phyloP scores from a whole-genome alignment of 2,113 vertebrate species.

The Menidia beryllina region DNA sequence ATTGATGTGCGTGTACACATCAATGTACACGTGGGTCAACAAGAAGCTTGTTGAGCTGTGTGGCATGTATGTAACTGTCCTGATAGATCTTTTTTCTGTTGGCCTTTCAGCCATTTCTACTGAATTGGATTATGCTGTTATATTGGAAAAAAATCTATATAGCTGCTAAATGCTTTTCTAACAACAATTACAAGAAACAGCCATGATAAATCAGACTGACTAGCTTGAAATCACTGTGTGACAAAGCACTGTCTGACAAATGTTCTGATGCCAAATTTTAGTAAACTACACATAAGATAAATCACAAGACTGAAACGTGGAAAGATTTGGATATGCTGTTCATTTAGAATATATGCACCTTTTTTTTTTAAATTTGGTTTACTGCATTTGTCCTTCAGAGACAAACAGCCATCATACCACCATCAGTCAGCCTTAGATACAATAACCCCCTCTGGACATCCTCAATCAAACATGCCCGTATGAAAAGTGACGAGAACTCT shows the following conservation, averaged over 20 bases:
- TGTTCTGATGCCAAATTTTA: slow-evolving; percentile 33
- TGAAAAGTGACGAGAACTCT: slow-evolving; percentile 47
- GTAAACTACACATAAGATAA: neutral
- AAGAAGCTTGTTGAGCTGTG: slow-evolving; percentile 23
- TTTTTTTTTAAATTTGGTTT: slow-evolving; percentile 20
- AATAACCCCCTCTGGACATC: slow-evolving; percentile 41
- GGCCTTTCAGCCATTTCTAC: slow-evolving; percentile 29
- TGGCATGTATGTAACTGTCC: slow-evolving; percentile 29
- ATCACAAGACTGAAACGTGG: slow-evolving; percentile 4
- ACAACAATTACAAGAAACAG: slow-evolving; percentile 21
- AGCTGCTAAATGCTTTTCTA: slow-evolving; percentile 45
- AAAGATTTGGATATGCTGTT: slow-evolving; percentile 12
- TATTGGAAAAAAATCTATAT: slow-evolving; percentile 56
- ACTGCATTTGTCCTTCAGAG: slow-evolving; percentile 29
- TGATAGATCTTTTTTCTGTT: slow-evolving; percentile 11
- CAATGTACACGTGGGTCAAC: no score
- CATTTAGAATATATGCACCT: slow-evolving; percentile 20
- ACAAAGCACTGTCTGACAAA: slow-evolving; percentile 38
- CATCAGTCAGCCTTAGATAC: slow-evolving; percentile 48
- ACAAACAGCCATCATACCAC: slow-evolving; percentile 21
- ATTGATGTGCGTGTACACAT: slow-evolving; percentile 33
- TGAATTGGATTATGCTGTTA: slow-evolving; percentile 36
- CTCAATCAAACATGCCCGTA: slow-evolving; percentile 60
- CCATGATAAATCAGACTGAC: slow-evolving; percentile 15
- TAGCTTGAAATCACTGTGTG: slow-evolving; percentile 23